These are phyloP conservation scores for Crossoptilon crossoptilon DNA, from an alignment of 2,797 vertebrate species.

Conservation along the genomic window DNA sequence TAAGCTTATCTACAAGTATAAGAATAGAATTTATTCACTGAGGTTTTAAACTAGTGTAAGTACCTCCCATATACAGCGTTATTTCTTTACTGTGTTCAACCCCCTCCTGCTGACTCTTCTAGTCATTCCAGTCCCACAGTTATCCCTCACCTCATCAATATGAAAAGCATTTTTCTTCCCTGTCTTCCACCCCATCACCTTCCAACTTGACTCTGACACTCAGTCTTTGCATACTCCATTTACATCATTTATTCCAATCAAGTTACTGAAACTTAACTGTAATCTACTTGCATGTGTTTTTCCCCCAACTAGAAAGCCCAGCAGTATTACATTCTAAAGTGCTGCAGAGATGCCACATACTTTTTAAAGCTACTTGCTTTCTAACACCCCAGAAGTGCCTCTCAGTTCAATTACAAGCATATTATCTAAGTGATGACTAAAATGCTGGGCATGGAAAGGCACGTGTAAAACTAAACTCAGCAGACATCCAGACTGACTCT, in stretches of 20 bases:
- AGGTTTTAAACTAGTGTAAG: neutral
- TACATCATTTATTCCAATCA: neutral
- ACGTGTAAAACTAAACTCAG: neutral
- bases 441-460: neutral
- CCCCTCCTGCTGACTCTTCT: neutral
- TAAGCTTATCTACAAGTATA: neutral
- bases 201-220: neutral
- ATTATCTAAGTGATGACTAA: neutral
- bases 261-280: neutral
- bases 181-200: neutral
- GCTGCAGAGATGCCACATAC: neutral
- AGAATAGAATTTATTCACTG: neutral
- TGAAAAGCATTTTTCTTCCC: neutral
- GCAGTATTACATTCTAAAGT: neutral
- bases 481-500: neutral
- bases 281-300: neutral
- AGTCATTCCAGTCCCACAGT: neutral
- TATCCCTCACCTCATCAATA: neutral
- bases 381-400: neutral
- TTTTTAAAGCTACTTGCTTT: neutral
- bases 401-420: neutral
- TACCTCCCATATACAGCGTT: neutral
- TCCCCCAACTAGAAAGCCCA: neutral
- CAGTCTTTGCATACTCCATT: neutral
- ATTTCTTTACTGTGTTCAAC: neutral